These are phyloP conservation scores for Neodontobutis hainanensis DNA, from an alignment of 2,113 vertebrate genomes.

Conservation along the genomic window DNA sequence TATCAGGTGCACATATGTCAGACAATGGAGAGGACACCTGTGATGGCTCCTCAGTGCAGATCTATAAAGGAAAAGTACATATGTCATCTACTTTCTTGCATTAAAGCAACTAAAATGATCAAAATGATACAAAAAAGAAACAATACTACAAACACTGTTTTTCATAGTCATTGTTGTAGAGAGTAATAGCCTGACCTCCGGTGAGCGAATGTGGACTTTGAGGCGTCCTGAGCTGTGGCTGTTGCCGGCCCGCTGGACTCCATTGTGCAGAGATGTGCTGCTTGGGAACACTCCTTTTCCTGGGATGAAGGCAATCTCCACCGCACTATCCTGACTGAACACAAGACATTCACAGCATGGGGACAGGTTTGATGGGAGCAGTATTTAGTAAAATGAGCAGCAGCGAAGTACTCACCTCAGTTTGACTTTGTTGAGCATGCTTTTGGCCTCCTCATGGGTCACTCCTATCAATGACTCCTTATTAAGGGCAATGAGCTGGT, in stretches of 20 bases:
- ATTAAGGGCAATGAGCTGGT: constrained; percentile 89
- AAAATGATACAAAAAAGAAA: background rate
- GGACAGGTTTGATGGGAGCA: too few species aligned
- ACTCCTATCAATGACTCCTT: constrained; percentile 89
- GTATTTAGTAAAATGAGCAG: too few species aligned
- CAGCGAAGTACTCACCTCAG: constrained; percentile 72
- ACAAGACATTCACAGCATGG: constrained; percentile 5
- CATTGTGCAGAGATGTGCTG: constrained; percentile 76
- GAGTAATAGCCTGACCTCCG: constrained; percentile 78
- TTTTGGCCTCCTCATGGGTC: constrained; percentile 88
- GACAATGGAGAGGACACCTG: constrained; percentile 82
- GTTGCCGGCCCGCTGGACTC: constrained; percentile 76
- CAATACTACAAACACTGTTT: too few species aligned
- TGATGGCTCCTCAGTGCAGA: constrained; percentile 77
- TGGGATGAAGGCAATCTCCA: constrained; percentile 89
- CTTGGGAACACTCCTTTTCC: constrained; percentile 80
- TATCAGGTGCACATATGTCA: constrained; percentile 85
- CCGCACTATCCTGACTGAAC: constrained; percentile 79
- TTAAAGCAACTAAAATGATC: background rate
- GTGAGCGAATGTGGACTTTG: constrained; percentile 83
- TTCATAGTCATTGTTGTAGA: too few species aligned
- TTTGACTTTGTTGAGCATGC: constrained; percentile 84
- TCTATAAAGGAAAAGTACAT: constrained; percentile 63
- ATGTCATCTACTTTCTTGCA: background rate
- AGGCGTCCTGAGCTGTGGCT: constrained; percentile 79